Evolutionary conservation across 2,888 invertebrate genomes (phyloP), one percentile per base, ranked within the genome.

Genomic region (Hypolimnas misippus): DNA sequence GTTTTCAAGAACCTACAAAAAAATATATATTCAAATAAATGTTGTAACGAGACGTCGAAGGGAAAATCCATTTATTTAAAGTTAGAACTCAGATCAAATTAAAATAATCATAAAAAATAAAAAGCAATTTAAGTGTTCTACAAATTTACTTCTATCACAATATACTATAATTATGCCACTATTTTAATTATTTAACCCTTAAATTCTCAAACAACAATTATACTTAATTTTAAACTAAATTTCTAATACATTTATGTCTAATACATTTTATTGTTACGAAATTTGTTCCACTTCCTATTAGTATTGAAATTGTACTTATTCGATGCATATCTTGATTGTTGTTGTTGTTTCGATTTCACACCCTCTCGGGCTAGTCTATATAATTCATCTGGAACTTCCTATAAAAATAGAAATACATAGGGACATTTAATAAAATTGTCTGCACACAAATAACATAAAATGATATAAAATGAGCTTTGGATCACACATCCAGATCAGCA

Each of bases 311-410:
- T 67, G 19, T 62, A 74, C 19, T 71, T 75, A 33, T 73, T 80
- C 1, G 76, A 74, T 56, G 73, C 78, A 8, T 70, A 78, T 71
- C 77, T 84, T 0, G 69, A 58, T 63, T 81, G 74, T 31, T 70
- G 71, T 19, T 81, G 79, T 25, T 25, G 25, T 56, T 74, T 77
- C 3, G 62, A 57, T 69, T 85, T 89, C 1, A 75, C 72, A 25
- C 65, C 62, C 61, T 78, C 80, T 44, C 73, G 76, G 7, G 82
- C 82, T 70, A 91, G 75, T 0, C 83, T 74, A 31, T 75, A 60
- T 55, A 92, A 49, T 35, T 62, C 66, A 8, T 16, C 44, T 44
- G 66, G 66, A 25, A 66, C 40, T 58, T 66, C 66, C 66, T 66
- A 54, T 25, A 58, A 61, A 14, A 10, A 29, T 16, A 31, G 4